A percentile compares a stretch with the other conserved stretches of the same genome.
Conservation (phyloP, 2,888 invertebrate species). For the Clepsis dumicolana region DNA sequence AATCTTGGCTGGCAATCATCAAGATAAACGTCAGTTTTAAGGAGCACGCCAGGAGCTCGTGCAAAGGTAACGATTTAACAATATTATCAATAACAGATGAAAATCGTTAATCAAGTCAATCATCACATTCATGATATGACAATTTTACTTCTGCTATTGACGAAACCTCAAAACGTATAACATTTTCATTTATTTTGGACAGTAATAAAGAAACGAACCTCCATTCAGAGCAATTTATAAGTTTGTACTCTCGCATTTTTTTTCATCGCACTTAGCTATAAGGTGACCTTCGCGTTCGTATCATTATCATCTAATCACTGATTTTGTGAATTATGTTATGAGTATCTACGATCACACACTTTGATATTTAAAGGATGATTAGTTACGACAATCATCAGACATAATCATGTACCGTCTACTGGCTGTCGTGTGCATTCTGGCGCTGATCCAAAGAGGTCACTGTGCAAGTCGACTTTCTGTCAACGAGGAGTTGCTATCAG, state of each 20-base stretch:
- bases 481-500: neutral
- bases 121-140: neutral
- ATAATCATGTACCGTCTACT: constrained; percentile 11
- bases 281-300: neutral
- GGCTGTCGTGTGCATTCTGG: neutral
- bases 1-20: neutral
- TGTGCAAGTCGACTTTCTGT: neutral
- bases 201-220: too few species aligned
- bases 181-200: too few species aligned
- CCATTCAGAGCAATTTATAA: too few species aligned
- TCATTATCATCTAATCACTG: neutral
- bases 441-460: neutral
- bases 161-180: too few species aligned
- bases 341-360: neutral
- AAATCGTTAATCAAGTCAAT: neutral
- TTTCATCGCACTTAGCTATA: neutral
- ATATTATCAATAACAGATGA: neutral
- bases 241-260: too few species aligned
- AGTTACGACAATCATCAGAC: neutral
- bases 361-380: constrained; percentile 18
- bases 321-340: neutral
- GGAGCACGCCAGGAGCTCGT: neutral
- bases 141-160: neutral
- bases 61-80: neutral
- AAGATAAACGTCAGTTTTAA: neutral